phyloP scores from a whole-genome alignment of 2,113 vertebrate genomes.

The Cacatua alba region DNA sequence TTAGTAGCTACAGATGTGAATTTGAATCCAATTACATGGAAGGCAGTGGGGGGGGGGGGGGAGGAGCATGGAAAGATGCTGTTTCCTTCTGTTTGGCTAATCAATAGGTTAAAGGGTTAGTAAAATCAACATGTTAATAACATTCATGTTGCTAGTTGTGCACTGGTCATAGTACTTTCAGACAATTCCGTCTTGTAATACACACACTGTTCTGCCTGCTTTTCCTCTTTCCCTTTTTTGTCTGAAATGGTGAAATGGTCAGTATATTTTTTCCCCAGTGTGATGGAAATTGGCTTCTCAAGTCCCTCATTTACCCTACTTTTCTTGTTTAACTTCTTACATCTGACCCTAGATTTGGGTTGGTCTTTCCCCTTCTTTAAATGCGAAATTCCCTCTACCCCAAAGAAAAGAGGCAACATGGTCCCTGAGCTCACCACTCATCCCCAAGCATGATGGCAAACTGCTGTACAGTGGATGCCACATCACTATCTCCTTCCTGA shows the following conservation, averaged over 20 bases:
- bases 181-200: constrained; percentile 11
- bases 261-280: background rate
- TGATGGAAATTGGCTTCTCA: background rate
- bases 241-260: background rate
- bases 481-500: background rate
- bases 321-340: background rate
- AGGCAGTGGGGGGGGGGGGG: background rate
- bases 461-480: background rate
- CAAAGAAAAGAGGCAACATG: background rate
- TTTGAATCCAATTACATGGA: constrained; percentile 80
- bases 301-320: background rate
- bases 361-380: background rate
- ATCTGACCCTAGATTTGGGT: background rate
- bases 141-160: constrained; percentile 76
- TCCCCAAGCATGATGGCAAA: accelerated
- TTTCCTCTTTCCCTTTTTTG: background rate
- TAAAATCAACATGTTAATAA: constrained; percentile 75
- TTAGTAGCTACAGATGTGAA: constrained; percentile 81
- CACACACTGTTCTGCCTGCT: background rate
- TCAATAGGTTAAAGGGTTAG: constrained; percentile 77
- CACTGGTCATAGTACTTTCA: constrained; percentile 50
- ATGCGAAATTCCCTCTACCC: background rate
- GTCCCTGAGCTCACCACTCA: background rate
- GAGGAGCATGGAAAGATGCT: constrained; percentile 61
- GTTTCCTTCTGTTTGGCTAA: constrained; percentile 79